Evolutionary conservation across 2,888 invertebrate genomes (phyloP), one percentile per base, ranked within the genome.

Genomic region (Caenorhabditis sp.): DNA sequence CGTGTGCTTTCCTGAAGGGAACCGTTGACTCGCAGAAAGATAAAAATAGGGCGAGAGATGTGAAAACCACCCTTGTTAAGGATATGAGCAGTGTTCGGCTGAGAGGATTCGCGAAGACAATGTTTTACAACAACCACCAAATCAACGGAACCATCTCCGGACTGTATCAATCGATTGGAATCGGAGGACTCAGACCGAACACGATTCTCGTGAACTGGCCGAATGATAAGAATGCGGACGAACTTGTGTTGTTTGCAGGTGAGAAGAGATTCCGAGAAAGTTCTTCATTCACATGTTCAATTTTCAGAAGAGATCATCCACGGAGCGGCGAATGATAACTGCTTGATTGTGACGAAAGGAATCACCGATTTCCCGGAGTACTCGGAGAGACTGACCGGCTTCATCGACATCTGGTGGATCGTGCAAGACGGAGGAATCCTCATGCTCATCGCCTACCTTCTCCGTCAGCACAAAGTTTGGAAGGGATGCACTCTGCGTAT

Each of bases 381-480:
- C 80, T 95, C 95, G 15, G 95, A 95, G 89, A 94, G 95, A 26
- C 93, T 89, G 1, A 80, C 78, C 7, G 99, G 99, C 46, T 81
- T 95, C 89, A 98, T 99, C 89, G 99, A 99, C 90, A 94, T 99
- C 83, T 99, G 99, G 99, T 99, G 99, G 98, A 98, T 99, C 41
- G 88, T 89, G 85, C 90, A 99, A 90, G 99, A 99, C 90, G 99
- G 99, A 53, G 99, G 99, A 61, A 93, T 99, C 87, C 92, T 99
- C 84, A 98, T 99, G 96, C 91, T 99, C 85, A 91, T 99, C 79
- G 89, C 90, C 13, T 91, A 90, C 78, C 86, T 90, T 35, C 86
- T 90, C 17, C 95, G 95, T 89, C 96, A 97, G 90, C 95, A 97
- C 90, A 94, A 96, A 78, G 86, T 89, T 13, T 99, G 99, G 99